These are phyloP conservation scores for Muricea muricata DNA, from an alignment of 92 coral and sea anemone genomes.

Conservation along the genomic window DNA sequence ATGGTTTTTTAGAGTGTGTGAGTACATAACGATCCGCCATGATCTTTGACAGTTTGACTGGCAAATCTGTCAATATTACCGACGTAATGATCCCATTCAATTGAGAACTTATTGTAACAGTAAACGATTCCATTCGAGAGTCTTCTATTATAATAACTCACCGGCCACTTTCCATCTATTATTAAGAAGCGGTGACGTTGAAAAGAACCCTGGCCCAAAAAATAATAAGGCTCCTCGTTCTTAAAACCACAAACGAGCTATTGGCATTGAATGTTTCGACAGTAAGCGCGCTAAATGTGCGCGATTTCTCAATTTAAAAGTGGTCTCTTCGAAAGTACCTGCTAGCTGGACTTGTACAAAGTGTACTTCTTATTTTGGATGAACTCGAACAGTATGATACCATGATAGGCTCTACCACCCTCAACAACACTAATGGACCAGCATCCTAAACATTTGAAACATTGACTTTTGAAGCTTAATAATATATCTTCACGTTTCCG, in stretches of 20 bases:
- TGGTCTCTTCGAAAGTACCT: slow-evolving; percentile 36
- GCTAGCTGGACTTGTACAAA: slow-evolving; percentile 55
- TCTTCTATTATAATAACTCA: background rate
- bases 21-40: no score
- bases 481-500: no score
- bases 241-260: slow-evolving; percentile 47
- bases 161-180: background rate
- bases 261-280: slow-evolving; percentile 48
- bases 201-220: slow-evolving; percentile 13
- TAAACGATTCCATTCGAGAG: background rate
- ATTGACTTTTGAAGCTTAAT: no score
- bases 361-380: no score
- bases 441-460: no score
- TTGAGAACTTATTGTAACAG: background rate
- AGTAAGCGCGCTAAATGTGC: slow-evolving; percentile 43
- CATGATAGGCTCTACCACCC: no score
- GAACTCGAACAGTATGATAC: no score
- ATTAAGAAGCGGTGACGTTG: slow-evolving; percentile 20
- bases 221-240: slow-evolving; percentile 9
- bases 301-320: slow-evolving; percentile 10
- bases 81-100: background rate
- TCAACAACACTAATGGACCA: no score
- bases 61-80: no score
- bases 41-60: no score
- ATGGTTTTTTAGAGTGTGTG: no score